phyloP scores from a whole-genome alignment of 2,113 vertebrate species.

The Forbesichthys agassizii region DNA sequence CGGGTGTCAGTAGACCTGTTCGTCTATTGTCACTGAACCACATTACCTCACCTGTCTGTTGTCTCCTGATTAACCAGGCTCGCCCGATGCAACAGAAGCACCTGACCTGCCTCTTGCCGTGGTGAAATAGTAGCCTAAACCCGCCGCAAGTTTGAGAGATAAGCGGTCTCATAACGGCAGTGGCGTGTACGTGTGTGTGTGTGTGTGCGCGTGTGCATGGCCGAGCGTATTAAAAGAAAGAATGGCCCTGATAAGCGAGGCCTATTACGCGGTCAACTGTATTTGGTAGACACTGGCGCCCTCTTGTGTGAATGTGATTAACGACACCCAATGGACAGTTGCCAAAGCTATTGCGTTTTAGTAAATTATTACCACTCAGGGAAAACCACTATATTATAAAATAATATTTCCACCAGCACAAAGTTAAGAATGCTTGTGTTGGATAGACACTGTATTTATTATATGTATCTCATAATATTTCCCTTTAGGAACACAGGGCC shows the following conservation, averaged over 20 bases:
- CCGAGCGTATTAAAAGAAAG: constrained; percentile 10
- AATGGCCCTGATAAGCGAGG: not conserved
- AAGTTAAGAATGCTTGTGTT: too few relatives aligned
- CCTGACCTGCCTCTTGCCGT: constrained; percentile 7
- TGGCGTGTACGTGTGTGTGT: not conserved
- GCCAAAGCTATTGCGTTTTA: not conserved
- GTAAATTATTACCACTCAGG: not conserved
- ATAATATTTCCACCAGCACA: too few relatives aligned
- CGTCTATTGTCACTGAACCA: not conserved
- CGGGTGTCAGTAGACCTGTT: not conserved
- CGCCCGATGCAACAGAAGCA: constrained; percentile 13
- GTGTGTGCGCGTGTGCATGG: constrained; percentile 4
- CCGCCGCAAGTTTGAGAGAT: constrained; percentile 10
- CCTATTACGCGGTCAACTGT: not conserved
- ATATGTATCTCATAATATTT: not conserved
- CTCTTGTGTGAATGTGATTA: not conserved
- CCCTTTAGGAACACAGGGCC: constrained; percentile 46
- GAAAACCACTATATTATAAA: not conserved
- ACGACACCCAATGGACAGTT: not conserved
- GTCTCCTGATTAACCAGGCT: constrained; percentile 2
- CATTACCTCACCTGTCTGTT: constrained; percentile 16
- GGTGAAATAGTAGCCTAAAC: not conserved
- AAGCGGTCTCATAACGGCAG: not conserved
- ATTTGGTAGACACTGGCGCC: constrained; percentile 4
- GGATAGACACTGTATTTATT: not conserved